These are phyloP conservation scores for Therioaphis trifolii DNA, from an alignment of 2,888 invertebrate genomes.

Conservation along the genomic window DNA sequence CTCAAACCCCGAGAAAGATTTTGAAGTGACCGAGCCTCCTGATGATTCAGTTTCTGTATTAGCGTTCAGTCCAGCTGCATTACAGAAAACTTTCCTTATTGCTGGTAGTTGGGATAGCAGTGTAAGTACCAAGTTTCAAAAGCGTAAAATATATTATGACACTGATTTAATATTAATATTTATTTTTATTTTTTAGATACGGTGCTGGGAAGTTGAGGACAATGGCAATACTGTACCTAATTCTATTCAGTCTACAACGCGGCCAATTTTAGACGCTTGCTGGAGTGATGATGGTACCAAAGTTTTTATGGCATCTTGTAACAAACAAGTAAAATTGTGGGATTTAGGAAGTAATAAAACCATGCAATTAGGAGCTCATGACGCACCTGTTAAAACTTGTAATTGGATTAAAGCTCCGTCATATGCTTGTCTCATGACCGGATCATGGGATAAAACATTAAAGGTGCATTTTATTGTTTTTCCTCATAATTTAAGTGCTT, in stretches of 20 bases:
- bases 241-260: constrained; percentile 95
- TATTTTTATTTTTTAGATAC: constrained; percentile 72
- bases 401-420: constrained; percentile 97
- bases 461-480: constrained; percentile 72
- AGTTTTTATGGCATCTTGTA: constrained; percentile 91
- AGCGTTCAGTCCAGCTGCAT: constrained; percentile 90
- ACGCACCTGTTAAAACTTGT: constrained; percentile 94
- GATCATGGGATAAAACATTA: constrained; percentile 98
- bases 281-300: constrained; percentile 96
- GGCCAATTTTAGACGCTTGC: constrained; percentile 94
- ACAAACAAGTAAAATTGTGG: constrained; percentile 94
- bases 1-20: constrained; percentile 87
- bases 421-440: constrained; percentile 98
- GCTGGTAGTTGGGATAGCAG: constrained; percentile 96
- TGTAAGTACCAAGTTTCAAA: constrained; percentile 70
- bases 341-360: constrained; percentile 90
- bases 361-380: constrained; percentile 92
- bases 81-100: constrained; percentile 89
- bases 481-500: not conserved
- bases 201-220: constrained; percentile 94
- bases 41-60: constrained; percentile 95
- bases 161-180: not conserved
- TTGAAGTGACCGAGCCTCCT: constrained; percentile 94
- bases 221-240: constrained; percentile 95
- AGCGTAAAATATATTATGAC: not conserved